Evolutionary conservation across 2,113 vertebrate genomes (phyloP).

Genomic region (Lophochroa leadbeateri): DNA sequence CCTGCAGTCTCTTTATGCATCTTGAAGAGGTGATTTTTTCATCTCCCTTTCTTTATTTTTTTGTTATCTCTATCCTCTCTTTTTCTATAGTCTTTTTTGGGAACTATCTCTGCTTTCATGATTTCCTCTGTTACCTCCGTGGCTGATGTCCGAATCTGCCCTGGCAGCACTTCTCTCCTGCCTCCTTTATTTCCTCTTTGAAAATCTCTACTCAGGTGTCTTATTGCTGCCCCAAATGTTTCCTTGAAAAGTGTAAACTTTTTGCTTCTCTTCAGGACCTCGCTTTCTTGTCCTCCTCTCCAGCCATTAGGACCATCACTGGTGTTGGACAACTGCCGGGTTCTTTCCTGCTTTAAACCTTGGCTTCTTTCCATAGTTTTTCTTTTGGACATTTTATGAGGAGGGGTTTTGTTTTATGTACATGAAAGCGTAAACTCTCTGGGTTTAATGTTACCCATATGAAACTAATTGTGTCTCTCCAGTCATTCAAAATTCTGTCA

Average conservation of each 20-base stretch:
- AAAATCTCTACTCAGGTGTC: not conserved
- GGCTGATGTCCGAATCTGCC: not conserved
- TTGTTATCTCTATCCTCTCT: not conserved
- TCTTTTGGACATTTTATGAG: not conserved
- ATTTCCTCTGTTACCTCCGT: fast-evolving
- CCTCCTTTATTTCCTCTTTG: not conserved
- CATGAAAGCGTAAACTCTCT: not conserved
- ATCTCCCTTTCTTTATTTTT: not conserved
- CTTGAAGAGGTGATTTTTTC: not conserved
- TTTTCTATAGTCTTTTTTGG: not conserved
- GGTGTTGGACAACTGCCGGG: not conserved
- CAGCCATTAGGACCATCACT: not conserved
- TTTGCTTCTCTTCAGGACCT: not conserved
- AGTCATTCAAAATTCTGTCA: not conserved
- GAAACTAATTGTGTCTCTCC: not conserved
- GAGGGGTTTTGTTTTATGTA: not conserved
- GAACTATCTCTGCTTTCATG: not conserved
- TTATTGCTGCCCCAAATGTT: not conserved
- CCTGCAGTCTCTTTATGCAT: not conserved
- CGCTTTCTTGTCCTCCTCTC: not conserved
- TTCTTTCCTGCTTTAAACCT: not conserved
- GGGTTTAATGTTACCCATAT: not conserved
- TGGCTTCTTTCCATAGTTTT: not conserved
- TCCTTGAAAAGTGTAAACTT: not conserved
- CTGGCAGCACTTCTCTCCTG: not conserved